phyloP scores from a whole-genome alignment of 2,797 vertebrate genomes.

The Trichosurus vulpecula region DNA sequence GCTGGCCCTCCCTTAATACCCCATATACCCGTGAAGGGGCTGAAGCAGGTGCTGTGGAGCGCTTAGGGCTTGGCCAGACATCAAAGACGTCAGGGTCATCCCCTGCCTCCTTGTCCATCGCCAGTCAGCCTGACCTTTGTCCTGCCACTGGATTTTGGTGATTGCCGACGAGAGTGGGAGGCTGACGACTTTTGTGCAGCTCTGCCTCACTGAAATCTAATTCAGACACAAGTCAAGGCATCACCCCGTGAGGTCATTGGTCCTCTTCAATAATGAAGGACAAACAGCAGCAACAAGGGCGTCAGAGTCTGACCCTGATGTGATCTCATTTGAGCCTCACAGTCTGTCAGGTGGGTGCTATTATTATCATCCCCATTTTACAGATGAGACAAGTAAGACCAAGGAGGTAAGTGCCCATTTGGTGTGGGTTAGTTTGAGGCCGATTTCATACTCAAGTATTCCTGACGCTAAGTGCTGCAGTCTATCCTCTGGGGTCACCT shows the following conservation, averaged over 20 bases:
- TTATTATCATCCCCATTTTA: background rate
- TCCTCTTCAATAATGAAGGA: too few relatives aligned
- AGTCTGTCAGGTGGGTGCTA: background rate
- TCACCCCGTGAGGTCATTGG: background rate
- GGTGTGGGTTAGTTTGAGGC: background rate
- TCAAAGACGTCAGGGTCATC: background rate
- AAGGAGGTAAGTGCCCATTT: background rate
- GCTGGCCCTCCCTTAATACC: background rate
- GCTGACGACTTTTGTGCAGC: background rate
- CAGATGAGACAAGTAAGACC: background rate
- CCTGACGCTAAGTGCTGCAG: background rate
- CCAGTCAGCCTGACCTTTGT: background rate
- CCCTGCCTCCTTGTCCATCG: background rate
- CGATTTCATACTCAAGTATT: background rate
- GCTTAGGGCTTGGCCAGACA: background rate
- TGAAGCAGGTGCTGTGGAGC: background rate
- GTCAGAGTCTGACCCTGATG: rapidly evolving
- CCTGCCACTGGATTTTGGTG: background rate
- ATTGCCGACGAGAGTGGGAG: background rate
- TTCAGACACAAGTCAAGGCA: background rate
- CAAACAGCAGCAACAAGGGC: background rate
- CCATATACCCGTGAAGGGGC: background rate
- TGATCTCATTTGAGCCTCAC: background rate
- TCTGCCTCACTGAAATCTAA: background rate
- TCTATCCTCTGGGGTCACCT: background rate